Conservation (phyloP, 2,888 invertebrate species). For the Tigriopus californicus region DNA sequence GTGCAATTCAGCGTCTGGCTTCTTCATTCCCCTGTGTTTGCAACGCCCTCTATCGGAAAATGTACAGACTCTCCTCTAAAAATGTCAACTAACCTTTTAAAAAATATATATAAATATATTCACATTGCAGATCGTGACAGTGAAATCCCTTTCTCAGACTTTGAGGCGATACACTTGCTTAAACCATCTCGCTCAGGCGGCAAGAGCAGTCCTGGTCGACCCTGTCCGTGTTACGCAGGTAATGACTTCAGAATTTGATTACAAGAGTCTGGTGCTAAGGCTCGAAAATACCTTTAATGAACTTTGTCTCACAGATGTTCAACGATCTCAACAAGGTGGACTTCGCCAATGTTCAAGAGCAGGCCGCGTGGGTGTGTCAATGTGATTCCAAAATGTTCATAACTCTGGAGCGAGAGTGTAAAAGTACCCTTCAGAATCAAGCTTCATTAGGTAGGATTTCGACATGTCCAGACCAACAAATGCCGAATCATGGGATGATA, state of each 20-base stretch:
- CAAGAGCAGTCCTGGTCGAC: conserved; percentile 85
- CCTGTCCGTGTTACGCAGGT: conserved; percentile 53
- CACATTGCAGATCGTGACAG: conserved; percentile 34
- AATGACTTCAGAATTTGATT: too few species aligned
- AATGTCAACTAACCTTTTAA: too few species aligned
- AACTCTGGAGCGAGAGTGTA: conserved; percentile 75
- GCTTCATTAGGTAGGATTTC: not conserved
- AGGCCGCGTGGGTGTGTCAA: conserved; percentile 95
- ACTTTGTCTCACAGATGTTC: conserved; percentile 57
- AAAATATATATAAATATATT: not conserved
- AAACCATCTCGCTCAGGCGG: conserved; percentile 89
- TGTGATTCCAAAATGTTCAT: conserved; percentile 69
- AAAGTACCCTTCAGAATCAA: conserved; percentile 57
- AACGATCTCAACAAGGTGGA: conserved; percentile 91
- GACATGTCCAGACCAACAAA: not conserved
- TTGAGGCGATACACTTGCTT: conserved; percentile 86
- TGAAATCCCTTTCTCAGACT: conserved; percentile 75
- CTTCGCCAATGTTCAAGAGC: conserved; percentile 74
- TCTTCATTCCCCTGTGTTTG: too few species aligned
- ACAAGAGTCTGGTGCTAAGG: too few species aligned
- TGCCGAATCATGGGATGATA: not conserved
- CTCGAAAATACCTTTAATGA: too few species aligned
- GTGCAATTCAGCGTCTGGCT: too few species aligned
- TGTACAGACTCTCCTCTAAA: too few species aligned
- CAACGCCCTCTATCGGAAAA: too few species aligned